phyloP scores from a whole-genome alignment of 2,113 vertebrate genomes.

The Nothoprocta pentlandii region DNA sequence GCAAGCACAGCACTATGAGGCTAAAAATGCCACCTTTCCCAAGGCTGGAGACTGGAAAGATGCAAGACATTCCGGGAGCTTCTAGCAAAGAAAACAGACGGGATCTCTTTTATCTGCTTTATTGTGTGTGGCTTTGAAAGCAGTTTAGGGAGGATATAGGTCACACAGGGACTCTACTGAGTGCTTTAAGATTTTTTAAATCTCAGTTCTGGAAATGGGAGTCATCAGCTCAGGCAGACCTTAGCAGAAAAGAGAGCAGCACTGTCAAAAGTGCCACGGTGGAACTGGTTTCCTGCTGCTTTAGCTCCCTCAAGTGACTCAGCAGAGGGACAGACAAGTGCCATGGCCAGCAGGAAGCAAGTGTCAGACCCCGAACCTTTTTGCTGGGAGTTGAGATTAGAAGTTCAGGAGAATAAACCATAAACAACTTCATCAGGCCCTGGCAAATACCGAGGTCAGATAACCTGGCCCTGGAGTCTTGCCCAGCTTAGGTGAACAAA shows the following conservation, averaged over 20 bases:
- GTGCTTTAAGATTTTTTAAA: not conserved
- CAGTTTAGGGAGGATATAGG: not conserved
- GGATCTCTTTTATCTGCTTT: not conserved
- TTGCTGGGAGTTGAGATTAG: not conserved
- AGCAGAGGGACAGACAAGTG: not conserved
- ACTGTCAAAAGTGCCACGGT: not conserved
- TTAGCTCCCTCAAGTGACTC: not conserved
- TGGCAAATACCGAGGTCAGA: not conserved
- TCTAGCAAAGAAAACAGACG: not conserved
- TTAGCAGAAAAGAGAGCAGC: not conserved
- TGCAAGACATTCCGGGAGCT: not conserved
- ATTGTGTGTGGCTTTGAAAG: not conserved
- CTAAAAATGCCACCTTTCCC: not conserved
- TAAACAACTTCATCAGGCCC: not conserved
- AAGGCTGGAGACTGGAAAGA: not conserved
- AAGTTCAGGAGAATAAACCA: not conserved
- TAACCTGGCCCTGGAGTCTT: not conserved
- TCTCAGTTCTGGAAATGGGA: not conserved
- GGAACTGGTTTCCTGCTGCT: not conserved
- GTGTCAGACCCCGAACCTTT: not conserved
- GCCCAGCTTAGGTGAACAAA: not conserved
- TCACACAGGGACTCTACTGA: not conserved
- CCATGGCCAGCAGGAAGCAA: not conserved
- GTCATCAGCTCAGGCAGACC: not conserved
- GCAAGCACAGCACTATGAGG: accelerated